These are phyloP conservation scores for Aricia artaxerxes DNA, from an alignment of 2,888 invertebrate species.

Conservation along the genomic window DNA sequence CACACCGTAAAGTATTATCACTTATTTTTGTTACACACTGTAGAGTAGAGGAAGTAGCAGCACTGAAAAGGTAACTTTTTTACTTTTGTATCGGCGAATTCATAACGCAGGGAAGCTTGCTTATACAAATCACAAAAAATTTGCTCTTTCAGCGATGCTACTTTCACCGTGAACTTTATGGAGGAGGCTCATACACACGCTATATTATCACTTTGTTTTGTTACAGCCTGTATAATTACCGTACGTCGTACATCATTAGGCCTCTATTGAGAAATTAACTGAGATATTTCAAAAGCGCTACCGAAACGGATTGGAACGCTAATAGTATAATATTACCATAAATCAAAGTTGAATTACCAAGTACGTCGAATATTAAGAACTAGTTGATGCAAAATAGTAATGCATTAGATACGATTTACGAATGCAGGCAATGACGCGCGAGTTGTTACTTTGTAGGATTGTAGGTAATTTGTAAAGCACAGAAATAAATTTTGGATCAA, in stretches of 20 bases:
- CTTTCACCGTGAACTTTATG: too few relatives aligned
- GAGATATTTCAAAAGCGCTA: conserved; percentile 22
- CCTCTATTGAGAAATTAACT: conserved; percentile 37
- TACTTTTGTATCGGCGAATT: too few relatives aligned
- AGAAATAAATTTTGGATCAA: neutral
- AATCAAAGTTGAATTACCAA: conserved; percentile 29
- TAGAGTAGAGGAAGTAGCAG: too few relatives aligned
- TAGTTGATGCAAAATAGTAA: conserved; percentile 1
- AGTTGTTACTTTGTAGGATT: neutral
- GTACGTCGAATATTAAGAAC: conserved; percentile 24
- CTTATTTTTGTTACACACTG: too few relatives aligned
- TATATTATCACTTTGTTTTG: too few relatives aligned
- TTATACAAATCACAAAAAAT: too few relatives aligned
- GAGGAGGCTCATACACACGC: too few relatives aligned
- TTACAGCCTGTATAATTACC: neutral
- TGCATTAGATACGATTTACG: neutral
- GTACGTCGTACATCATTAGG: conserved; percentile 23
- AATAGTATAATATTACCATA: conserved; percentile 30
- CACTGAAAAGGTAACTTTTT: too few relatives aligned
- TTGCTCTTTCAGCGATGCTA: too few relatives aligned
- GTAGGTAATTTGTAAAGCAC: neutral
- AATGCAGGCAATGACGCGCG: neutral
- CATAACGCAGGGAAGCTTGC: too few relatives aligned
- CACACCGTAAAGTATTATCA: too few relatives aligned
- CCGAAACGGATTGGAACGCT: conserved; percentile 20